Evolutionary conservation across 1,140 invertebrate species (phyloP).

Genomic region (Trichomalopsis sarcophagae): DNA sequence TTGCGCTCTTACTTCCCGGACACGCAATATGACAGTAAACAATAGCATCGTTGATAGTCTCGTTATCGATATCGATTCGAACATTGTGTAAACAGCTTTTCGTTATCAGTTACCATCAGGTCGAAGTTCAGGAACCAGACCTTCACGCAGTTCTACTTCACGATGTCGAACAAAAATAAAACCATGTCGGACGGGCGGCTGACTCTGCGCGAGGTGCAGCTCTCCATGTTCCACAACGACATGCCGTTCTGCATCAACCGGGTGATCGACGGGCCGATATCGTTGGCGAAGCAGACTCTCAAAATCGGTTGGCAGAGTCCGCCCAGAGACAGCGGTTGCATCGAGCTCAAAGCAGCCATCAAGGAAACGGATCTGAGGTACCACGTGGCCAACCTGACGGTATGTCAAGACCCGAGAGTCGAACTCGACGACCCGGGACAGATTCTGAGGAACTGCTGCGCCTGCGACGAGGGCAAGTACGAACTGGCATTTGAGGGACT

Average conservation of each 20-base stretch:
- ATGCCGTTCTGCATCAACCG: slow-evolving; percentile 81
- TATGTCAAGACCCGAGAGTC: slow-evolving; percentile 85
- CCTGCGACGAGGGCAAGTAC: slow-evolving; percentile 95
- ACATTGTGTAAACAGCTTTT: neutral
- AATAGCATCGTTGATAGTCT: neutral
- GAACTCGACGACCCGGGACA: slow-evolving; percentile 83
- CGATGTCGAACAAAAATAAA: slow-evolving; percentile 71
- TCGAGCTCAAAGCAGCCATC: slow-evolving; percentile 83
- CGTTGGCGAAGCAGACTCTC: slow-evolving; percentile 81
- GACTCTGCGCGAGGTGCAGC: slow-evolving; percentile 80
- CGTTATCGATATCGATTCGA: slow-evolving; percentile 45
- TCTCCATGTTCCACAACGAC: slow-evolving; percentile 84
- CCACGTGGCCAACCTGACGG: slow-evolving; percentile 87
- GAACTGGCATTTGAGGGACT: slow-evolving; percentile 96
- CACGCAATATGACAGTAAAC: slow-evolving; percentile 68
- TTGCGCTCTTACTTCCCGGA: slow-evolving; percentile 68
- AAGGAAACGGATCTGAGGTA: slow-evolving; percentile 88
- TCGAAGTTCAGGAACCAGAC: slow-evolving; percentile 70
- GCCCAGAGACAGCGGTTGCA: slow-evolving; percentile 83
- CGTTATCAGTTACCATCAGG: slow-evolving; percentile 65
- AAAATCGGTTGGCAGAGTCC: slow-evolving; percentile 84
- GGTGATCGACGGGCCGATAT: slow-evolving; percentile 76
- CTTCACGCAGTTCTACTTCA: slow-evolving; percentile 84
- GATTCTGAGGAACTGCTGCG: slow-evolving; percentile 87
- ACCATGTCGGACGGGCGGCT: slow-evolving; percentile 75